A percentile compares a stretch with the other conserved stretches of the same genome.
phyloP scores from a whole-genome alignment of 2,888 invertebrate species.

The Eledona agricola region DNA sequence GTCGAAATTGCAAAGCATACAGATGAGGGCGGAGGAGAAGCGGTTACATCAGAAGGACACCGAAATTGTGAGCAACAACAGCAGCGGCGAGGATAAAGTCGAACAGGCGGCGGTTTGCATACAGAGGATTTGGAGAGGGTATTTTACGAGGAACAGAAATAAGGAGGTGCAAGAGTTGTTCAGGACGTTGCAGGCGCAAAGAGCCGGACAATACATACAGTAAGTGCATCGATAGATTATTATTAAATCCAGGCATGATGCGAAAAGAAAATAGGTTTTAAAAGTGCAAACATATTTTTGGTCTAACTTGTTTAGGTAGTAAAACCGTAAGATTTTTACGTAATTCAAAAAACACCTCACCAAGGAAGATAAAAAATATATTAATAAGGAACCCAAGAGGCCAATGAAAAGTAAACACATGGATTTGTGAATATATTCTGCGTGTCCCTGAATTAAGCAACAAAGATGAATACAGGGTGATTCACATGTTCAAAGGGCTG shows the following conservation, averaged over 20 bases:
- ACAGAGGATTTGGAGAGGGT: constrained; percentile 88
- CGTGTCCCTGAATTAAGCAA: too few species aligned
- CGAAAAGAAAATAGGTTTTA: too few species aligned
- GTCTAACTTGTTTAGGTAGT: too few species aligned
- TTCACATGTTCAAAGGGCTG: too few species aligned
- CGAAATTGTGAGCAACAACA: constrained; percentile 48
- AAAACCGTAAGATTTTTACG: too few species aligned
- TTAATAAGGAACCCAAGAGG: too few species aligned
- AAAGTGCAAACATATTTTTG: too few species aligned
- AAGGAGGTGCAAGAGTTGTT: constrained; percentile 70
- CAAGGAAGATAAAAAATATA: too few species aligned
- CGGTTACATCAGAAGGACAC: constrained; percentile 52
- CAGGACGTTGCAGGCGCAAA: constrained; percentile 76
- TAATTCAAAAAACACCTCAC: too few species aligned
- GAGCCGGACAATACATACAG: constrained; percentile 86
- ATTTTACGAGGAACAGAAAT: constrained; percentile 78
- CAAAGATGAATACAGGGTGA: too few species aligned
- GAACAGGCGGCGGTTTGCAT: constrained; percentile 77
- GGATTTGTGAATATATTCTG: too few species aligned
- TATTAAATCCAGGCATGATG: neutral
- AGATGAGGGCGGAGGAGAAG: constrained; percentile 67
- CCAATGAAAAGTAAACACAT: too few species aligned
- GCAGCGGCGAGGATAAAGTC: constrained; percentile 58
- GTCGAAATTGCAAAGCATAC: constrained; percentile 73
- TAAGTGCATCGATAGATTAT: constrained; percentile 66